phyloP scores from a whole-genome alignment of 2,888 invertebrate genomes.

The Folsomia candida region DNA sequence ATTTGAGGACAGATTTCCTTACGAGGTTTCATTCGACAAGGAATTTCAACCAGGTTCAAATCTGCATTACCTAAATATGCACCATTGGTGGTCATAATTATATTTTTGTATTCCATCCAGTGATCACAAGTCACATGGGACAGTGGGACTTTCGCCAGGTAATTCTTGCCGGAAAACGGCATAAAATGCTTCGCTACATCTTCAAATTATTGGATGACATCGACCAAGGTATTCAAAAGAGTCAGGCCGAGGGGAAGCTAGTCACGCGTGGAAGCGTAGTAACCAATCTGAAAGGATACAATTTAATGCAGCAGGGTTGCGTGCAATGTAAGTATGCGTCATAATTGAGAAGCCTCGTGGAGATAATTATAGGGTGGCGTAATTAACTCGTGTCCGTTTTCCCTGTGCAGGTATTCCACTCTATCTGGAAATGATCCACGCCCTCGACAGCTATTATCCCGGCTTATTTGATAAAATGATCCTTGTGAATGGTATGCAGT shows the following conservation, averaged over 20 bases:
- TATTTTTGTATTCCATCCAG: background rate
- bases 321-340: too few species aligned
- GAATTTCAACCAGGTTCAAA: background rate
- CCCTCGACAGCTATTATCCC: background rate
- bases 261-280: background rate
- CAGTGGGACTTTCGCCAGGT: background rate
- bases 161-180: background rate
- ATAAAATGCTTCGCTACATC: background rate
- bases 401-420: background rate
- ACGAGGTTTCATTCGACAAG: background rate
- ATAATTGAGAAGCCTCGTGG: too few species aligned
- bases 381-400: background rate
- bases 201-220: background rate
- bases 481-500: background rate
- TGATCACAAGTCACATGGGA: too few species aligned
- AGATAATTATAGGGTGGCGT: background rate
- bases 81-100: background rate
- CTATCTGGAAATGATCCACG: background rate
- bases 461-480: background rate
- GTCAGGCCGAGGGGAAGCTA: background rate
- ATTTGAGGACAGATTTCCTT: background rate
- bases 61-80: background rate
- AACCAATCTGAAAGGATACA: background rate
- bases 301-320: background rate
- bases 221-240: background rate